phyloP scores from a whole-genome alignment of 1,140 invertebrate genomes.

The Ostrea edulis region DNA sequence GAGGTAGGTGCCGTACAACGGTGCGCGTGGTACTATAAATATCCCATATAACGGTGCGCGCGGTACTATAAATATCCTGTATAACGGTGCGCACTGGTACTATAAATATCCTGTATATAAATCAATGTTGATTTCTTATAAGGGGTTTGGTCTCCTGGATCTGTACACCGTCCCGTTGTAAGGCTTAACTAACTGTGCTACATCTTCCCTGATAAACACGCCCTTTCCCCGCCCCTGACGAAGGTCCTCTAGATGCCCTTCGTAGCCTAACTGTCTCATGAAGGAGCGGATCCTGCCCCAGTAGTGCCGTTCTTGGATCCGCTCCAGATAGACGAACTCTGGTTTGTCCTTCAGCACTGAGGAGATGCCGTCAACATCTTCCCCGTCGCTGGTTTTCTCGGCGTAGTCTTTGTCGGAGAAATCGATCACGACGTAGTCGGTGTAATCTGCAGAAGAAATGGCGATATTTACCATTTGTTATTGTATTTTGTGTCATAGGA shows the following conservation, averaged over 20 bases:
- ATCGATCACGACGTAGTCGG: conserved; percentile 7
- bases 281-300: conserved; percentile 6
- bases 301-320: conserved; percentile 23
- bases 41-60: too few species aligned
- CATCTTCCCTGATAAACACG: conserved; percentile 5
- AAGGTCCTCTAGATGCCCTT: conserved; percentile 1
- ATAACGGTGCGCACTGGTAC: too few species aligned
- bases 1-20: too few species aligned
- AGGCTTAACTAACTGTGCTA: background rate
- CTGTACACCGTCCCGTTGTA: background rate
- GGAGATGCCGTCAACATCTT: background rate
- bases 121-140: background rate
- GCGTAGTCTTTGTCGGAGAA: background rate
- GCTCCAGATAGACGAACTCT: conserved; percentile 8
- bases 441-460: background rate
- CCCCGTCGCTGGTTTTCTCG: background rate
- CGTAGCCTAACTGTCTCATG: background rate
- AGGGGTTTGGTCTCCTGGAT: background rate
- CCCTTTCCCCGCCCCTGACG: background rate
- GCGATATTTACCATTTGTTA: background rate
- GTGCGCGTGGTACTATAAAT: too few species aligned
- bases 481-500: too few species aligned
- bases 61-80: too few species aligned
- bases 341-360: background rate
- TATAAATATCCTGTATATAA: too few species aligned